Evolutionary conservation across 1,140 invertebrate species (phyloP), one percentile per base, ranked within the genome.

Genomic region (Archegozetes longisetosus): DNA sequence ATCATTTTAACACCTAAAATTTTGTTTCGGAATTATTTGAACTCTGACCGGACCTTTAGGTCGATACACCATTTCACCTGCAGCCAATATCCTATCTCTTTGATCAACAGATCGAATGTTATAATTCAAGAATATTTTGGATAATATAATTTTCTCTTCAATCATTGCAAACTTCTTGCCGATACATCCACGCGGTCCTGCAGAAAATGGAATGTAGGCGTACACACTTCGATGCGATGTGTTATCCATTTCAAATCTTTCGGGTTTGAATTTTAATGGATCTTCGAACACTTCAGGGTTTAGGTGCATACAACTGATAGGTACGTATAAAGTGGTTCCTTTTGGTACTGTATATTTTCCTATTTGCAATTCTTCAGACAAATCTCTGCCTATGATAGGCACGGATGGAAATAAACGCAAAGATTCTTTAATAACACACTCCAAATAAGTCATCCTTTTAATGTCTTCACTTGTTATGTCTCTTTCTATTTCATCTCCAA

Each of bases 371-470:
- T 77, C 76, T 56, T 73, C 73, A 9, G 71, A 73, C 0, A 78
- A 62, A 57, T 80, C 72, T 55, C 81, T 66, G 12, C 73, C 73
- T 29, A 83, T 70, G 3, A 78, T 62, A 2, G 82, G 79, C 22
- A 27, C 57, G 2, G 58, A 29, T 4, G 58, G 58, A 25, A 9
- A 59, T 12, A 82, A 54, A 53, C 80, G 66, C 28, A 83, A 65
- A 0, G 78, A 76, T 72, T 84, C 83, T 62, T 80, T 79, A 22
- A 84, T 75, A 4, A 78, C 76, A 24, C 75, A 72, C 64, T 84
- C 82, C 62, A 86, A 68, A 66, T 85, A 87, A 62, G 79, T 80
- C 78, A 87, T 77, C 60, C 79, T 71, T 54, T 73, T 69, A 47
- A 84, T 65, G 67, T 85, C 83, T 53, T 83, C 78, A 64, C 77